Evolutionary conservation across 1,140 invertebrate genomes (phyloP).

Genomic region (Cydia strobilella): DNA sequence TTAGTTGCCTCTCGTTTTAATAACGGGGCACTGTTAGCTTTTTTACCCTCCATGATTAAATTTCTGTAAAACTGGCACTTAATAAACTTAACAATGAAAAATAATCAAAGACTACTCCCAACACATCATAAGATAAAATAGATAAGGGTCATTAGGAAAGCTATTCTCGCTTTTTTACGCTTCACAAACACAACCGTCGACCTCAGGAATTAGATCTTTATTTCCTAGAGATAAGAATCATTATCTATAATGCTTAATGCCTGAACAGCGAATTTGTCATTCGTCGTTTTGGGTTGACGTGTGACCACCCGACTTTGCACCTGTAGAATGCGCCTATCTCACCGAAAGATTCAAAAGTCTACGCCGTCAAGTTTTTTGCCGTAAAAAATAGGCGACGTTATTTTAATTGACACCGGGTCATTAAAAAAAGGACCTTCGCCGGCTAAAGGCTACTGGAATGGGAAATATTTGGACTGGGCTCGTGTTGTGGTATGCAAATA

Average conservation of each 20-base stretch:
- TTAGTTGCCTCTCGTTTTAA: constrained; percentile 19
- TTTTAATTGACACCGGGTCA: constrained; percentile 73
- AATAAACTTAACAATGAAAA: constrained; percentile 18
- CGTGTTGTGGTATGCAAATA: constrained; percentile 62
- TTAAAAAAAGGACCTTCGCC: constrained; percentile 61
- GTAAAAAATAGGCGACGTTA: constrained; percentile 58
- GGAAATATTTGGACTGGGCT: constrained; percentile 55
- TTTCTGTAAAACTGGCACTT: constrained; percentile 28
- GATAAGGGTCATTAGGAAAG: constrained; percentile 24
- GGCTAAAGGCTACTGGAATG: constrained; percentile 58
- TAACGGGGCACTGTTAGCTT: constrained; percentile 18
- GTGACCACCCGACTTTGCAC: constrained; percentile 70
- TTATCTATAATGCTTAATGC: background rate
- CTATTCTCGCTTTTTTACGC: constrained; percentile 14
- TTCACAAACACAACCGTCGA: background rate
- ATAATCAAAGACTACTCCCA: constrained; percentile 8
- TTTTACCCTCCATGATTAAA: constrained; percentile 18
- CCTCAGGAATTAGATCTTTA: background rate
- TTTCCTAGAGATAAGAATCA: constrained; percentile 34
- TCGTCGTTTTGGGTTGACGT: constrained; percentile 48
- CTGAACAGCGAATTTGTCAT: background rate
- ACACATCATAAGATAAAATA: constrained; percentile 5
- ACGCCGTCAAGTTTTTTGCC: constrained; percentile 55
- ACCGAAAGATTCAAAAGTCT: constrained; percentile 68
- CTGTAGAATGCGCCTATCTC: constrained; percentile 74